These are phyloP conservation scores for Carcinoscorpius rotundicauda DNA, from an alignment of 1,140 invertebrate genomes.

Conservation along the genomic window DNA sequence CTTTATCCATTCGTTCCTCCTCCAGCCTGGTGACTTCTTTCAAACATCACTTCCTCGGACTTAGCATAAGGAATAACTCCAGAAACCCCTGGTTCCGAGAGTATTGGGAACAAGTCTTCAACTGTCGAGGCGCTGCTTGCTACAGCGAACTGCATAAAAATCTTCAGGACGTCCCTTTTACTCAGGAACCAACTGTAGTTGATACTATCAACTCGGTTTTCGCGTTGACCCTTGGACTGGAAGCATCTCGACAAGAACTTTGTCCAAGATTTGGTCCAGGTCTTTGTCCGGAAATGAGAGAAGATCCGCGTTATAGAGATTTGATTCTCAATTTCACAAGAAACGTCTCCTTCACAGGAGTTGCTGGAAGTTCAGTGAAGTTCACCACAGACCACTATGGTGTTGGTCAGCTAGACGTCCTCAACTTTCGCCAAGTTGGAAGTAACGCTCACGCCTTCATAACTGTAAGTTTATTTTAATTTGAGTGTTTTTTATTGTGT, in stretches of 20 bases:
- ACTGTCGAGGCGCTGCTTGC: conserved; percentile 27
- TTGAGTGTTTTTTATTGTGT: background rate
- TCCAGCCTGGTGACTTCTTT: conserved; percentile 21
- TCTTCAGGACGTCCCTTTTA: conserved; percentile 8
- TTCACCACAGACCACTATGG: conserved; percentile 21
- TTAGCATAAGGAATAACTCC: conserved; percentile 25
- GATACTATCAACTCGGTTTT: conserved; percentile 34
- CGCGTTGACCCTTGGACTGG: conserved; percentile 28
- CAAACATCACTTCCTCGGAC: conserved; percentile 24
- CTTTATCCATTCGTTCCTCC: conserved; percentile 23
- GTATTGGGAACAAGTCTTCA: conserved; percentile 27
- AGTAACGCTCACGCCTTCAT: conserved; percentile 18
- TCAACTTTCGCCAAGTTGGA: conserved; percentile 20
- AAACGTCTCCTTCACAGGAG: conserved; percentile 25
- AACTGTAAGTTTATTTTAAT: conserved; percentile 11
- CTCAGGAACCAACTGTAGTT: conserved; percentile 29
- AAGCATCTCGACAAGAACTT: conserved; percentile 26
- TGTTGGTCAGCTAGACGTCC: conserved; percentile 26
- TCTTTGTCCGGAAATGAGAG: conserved; percentile 25
- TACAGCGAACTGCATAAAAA: conserved; percentile 9
- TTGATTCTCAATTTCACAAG: conserved; percentile 27
- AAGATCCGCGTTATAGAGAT: conserved; percentile 20
- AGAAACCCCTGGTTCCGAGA: conserved; percentile 30
- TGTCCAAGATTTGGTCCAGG: conserved; percentile 26
- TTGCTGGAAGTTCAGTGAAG: conserved; percentile 20